Evolutionary conservation across 2,888 invertebrate species (phyloP).

Genomic region (Dione vanillae): DNA sequence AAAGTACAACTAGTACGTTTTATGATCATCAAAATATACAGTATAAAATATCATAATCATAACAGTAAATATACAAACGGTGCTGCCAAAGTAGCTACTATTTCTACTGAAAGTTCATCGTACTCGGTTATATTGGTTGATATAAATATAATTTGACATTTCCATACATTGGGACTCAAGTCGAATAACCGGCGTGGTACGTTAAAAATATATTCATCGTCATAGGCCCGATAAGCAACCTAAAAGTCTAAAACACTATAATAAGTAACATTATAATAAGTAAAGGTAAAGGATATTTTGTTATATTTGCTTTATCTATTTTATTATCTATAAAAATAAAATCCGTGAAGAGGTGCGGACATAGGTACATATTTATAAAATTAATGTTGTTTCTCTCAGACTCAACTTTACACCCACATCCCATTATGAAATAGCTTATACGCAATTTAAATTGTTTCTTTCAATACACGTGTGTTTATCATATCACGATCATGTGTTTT

Average conservation of each 20-base stretch:
- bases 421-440: constrained; percentile 37
- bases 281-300: neutral
- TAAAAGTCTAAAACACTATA: constrained; percentile 2
- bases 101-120: constrained; percentile 49
- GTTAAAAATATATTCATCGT: constrained; percentile 30
- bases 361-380: constrained; percentile 12
- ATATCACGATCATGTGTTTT: neutral
- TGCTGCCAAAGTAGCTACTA: constrained; percentile 38
- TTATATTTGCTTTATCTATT: neutral
- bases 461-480: constrained; percentile 10
- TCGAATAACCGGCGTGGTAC: constrained; percentile 24
- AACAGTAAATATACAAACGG: constrained; percentile 20
- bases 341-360: neutral
- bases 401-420: constrained; percentile 21
- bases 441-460: constrained; percentile 23
- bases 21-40: constrained; percentile 7
- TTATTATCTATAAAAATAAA: constrained; percentile 14
- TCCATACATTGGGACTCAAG: constrained; percentile 38
- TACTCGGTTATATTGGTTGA: constrained; percentile 47
- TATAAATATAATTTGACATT: constrained; percentile 56
- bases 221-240: constrained; percentile 19
- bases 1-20: constrained; percentile 7
- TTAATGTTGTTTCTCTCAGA: constrained; percentile 8
- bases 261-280: neutral
- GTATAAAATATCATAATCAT: constrained; percentile 13